These are phyloP conservation scores for Pristionchus exspectatus DNA, from an alignment of 2,888 invertebrate species.

Conservation along the genomic window DNA sequence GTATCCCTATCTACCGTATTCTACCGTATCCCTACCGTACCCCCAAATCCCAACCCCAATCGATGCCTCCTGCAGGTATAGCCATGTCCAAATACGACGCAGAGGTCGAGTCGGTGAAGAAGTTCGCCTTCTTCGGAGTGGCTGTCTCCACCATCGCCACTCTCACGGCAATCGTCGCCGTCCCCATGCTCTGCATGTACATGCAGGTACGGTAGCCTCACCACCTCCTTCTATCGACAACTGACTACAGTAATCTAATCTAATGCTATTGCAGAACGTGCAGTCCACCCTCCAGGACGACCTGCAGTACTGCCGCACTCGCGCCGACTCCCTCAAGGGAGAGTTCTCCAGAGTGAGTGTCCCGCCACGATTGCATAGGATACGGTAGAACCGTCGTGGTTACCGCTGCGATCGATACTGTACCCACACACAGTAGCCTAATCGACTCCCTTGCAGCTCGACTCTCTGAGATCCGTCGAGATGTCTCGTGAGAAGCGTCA, in stretches of 20 bases:
- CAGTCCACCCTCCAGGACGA: slow-evolving; percentile 73
- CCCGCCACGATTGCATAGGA: no score
- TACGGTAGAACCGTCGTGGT: background rate
- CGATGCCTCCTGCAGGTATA: background rate
- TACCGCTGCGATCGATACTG: background rate
- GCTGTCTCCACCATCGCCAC: slow-evolving; percentile 67
- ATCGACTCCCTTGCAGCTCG: slow-evolving; percentile 43
- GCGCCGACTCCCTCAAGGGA: slow-evolving; percentile 69
- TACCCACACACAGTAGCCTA: background rate
- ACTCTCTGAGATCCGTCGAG: slow-evolving; percentile 11
- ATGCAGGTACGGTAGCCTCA: slow-evolving; percentile 55
- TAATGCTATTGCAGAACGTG: slow-evolving; percentile 64
- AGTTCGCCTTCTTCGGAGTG: slow-evolving; percentile 77
- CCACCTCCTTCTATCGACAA: background rate
- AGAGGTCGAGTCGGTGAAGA: slow-evolving; percentile 75
- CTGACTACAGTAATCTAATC: background rate
- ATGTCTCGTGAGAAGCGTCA: slow-evolving; percentile 44
- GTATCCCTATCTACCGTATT: no score
- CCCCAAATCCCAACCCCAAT: no score
- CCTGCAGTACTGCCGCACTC: slow-evolving; percentile 72
- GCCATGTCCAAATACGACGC: slow-evolving; percentile 53
- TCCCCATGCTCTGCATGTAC: slow-evolving; percentile 73
- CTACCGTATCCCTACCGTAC: no score
- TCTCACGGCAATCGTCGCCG: slow-evolving; percentile 65
- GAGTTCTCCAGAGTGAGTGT: slow-evolving; percentile 66